These are phyloP conservation scores for Elephantulus edwardii DNA, from an alignment of 2,113 vertebrate species.

Conservation along the genomic window DNA sequence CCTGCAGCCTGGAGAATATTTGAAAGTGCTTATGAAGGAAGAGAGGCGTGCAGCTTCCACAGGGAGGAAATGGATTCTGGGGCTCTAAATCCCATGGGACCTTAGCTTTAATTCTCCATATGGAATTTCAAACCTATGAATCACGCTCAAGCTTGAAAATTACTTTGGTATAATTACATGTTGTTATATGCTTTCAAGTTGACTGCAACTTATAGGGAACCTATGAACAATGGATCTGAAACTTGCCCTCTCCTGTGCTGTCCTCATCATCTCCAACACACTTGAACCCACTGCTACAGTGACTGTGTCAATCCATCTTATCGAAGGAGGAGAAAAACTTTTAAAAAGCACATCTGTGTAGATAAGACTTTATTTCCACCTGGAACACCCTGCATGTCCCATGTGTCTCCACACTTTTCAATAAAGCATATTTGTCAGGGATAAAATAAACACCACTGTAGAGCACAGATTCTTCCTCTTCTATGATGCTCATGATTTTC, in stretches of 20 bases:
- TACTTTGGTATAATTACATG: constrained; percentile 24
- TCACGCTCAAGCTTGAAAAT: constrained; percentile 27
- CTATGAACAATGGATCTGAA: too few species aligned
- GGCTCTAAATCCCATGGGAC: not conserved
- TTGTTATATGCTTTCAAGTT: too few species aligned
- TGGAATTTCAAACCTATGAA: constrained; percentile 43
- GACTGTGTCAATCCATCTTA: too few species aligned
- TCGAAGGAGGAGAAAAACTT: not conserved
- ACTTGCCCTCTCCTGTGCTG: too few species aligned
- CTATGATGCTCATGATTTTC: not conserved
- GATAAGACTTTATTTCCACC: constrained; percentile 1
- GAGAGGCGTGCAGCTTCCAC: not conserved
- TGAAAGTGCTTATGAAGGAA: constrained; percentile 11
- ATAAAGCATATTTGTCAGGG: not conserved
- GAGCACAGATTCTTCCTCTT: not conserved
- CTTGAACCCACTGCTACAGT: too few species aligned
- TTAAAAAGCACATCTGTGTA: not conserved
- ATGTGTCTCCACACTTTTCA: not conserved
- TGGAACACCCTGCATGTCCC: not conserved
- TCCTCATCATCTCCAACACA: too few species aligned
- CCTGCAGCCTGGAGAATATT: not conserved
- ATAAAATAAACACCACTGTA: not conserved
- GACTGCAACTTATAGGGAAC: too few species aligned
- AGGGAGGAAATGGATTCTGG: constrained; percentile 39
- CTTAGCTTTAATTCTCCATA: not conserved